Percentiles rank a stretch among this genome's conserved stretches.
These are phyloP conservation scores for Corella eumyota DNA, from an alignment of 23 tunicate species.

Conservation along the genomic window DNA sequence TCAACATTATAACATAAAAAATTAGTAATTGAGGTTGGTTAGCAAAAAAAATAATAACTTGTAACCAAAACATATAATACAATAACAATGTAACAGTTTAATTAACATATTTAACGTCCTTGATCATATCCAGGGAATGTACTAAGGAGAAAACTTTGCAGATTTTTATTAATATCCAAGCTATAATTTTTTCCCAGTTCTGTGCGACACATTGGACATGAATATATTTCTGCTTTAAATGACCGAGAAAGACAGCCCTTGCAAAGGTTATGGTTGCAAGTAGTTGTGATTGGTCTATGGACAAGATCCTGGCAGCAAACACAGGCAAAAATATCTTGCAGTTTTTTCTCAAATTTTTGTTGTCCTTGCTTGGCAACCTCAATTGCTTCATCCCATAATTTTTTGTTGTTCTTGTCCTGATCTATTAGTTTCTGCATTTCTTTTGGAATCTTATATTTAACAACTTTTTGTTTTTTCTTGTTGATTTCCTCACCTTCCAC, in stretches of 20 bases:
- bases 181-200: constrained; percentile 46
- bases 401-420: constrained; percentile 25
- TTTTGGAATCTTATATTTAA: constrained; percentile 15
- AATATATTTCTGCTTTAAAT: constrained; percentile 61
- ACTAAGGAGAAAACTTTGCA: constrained; percentile 30
- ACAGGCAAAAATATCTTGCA: constrained; percentile 49
- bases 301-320: constrained; percentile 76
- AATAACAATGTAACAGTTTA: too few species aligned
- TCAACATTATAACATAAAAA: too few species aligned
- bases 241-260: constrained; percentile 69
- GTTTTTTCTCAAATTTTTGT: constrained; percentile 29
- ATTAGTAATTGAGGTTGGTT: too few species aligned
- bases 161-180: constrained; percentile 15
- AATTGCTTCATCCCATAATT: constrained; percentile 58
- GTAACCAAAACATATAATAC: too few species aligned
- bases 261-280: constrained; percentile 73
- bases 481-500: neutral
- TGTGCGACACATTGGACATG: constrained; percentile 64
- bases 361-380: constrained; percentile 57
- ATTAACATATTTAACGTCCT: too few species aligned
- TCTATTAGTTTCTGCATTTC: constrained; percentile 29
- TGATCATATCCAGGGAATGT: constrained; percentile 68
- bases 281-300: constrained; percentile 49
- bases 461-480: constrained; percentile 34
- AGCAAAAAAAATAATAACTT: too few species aligned